These are phyloP conservation scores for Sinocyclocheilus anshuiensis DNA, from an alignment of 2,113 vertebrate genomes.

Conservation along the genomic window DNA sequence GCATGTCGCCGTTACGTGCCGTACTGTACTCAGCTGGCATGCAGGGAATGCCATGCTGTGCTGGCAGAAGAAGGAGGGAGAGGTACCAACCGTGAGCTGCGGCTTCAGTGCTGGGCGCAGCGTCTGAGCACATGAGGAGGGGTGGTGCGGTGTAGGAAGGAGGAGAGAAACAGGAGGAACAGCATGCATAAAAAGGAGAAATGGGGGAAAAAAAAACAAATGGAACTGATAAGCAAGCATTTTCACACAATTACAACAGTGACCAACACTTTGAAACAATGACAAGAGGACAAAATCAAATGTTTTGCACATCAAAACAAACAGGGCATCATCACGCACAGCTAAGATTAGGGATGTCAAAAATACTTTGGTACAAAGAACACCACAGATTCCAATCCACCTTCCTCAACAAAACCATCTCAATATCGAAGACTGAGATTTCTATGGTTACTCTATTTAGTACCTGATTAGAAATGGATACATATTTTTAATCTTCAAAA, in stretches of 20 bases:
- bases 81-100: slow-evolving; percentile 83
- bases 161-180: slow-evolving; percentile 77
- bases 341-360: slow-evolving; percentile 1
- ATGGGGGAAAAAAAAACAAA: slow-evolving; percentile 74
- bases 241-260: slow-evolving; percentile 73
- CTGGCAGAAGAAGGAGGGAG: slow-evolving; percentile 60
- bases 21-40: slow-evolving; percentile 54
- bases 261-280: slow-evolving; percentile 69
- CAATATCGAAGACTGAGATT: not conserved
- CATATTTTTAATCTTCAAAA: not conserved
- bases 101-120: slow-evolving; percentile 79
- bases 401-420: not conserved
- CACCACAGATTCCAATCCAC: not conserved
- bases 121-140: slow-evolving; percentile 78
- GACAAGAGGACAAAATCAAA: slow-evolving; percentile 65
- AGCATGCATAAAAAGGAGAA: slow-evolving; percentile 78
- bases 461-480: not conserved
- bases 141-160: slow-evolving; percentile 65
- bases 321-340: slow-evolving; percentile 39
- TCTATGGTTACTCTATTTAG: not conserved
- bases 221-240: slow-evolving; percentile 80
- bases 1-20: slow-evolving; percentile 37
- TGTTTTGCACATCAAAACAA: slow-evolving; percentile 40
- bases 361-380: not conserved
- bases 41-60: slow-evolving; percentile 43